A percentile compares a stretch with the other conserved stretches of the same genome.
These are phyloP conservation scores for Scrobipalpa costella DNA, from an alignment of 2,888 invertebrate genomes.

Conservation along the genomic window DNA sequence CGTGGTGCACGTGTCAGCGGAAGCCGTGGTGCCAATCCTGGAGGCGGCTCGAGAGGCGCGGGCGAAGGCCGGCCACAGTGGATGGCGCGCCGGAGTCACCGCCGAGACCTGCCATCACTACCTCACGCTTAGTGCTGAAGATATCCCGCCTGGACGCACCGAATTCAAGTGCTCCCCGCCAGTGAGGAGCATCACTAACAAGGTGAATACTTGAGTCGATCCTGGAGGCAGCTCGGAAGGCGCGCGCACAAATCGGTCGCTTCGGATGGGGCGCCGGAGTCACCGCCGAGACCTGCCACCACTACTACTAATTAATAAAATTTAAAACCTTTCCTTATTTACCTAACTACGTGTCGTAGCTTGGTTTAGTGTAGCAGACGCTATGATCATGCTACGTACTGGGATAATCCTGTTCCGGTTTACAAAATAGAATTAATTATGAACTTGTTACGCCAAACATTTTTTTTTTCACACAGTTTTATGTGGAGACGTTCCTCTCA, in stretches of 20 bases:
- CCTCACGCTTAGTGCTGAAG: conserved; percentile 80
- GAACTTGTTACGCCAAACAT: too few species aligned
- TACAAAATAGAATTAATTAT: too few species aligned
- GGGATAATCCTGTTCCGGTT: too few species aligned
- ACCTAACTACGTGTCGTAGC: too few species aligned
- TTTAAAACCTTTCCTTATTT: too few species aligned
- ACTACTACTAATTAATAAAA: too few species aligned
- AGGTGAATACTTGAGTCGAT: conserved; percentile 69
- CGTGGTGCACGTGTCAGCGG: conserved; percentile 83
- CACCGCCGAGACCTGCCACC: conserved; percentile 85
- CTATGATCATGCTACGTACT: too few species aligned
- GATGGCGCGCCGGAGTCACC: conserved; percentile 77
- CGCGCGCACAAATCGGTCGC: conserved; percentile 74
- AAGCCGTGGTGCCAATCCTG: conserved; percentile 77
- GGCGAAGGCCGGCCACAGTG: conserved; percentile 76
- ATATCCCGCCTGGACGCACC: conserved; percentile 81
- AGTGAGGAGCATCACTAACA: conserved; percentile 79
- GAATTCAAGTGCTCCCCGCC: conserved; percentile 86
- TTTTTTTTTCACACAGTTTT: too few species aligned
- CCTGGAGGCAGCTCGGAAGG: conserved; percentile 72
- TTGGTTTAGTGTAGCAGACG: too few species aligned
- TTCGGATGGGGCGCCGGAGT: conserved; percentile 74
- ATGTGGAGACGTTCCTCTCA: too few species aligned
- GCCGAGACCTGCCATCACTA: conserved; percentile 87
- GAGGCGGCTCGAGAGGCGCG: conserved; percentile 63